Evolutionary conservation across 1,140 invertebrate genomes (phyloP), one percentile per base, ranked within the genome.

Genomic region (Pseudobourletiella spinata): DNA sequence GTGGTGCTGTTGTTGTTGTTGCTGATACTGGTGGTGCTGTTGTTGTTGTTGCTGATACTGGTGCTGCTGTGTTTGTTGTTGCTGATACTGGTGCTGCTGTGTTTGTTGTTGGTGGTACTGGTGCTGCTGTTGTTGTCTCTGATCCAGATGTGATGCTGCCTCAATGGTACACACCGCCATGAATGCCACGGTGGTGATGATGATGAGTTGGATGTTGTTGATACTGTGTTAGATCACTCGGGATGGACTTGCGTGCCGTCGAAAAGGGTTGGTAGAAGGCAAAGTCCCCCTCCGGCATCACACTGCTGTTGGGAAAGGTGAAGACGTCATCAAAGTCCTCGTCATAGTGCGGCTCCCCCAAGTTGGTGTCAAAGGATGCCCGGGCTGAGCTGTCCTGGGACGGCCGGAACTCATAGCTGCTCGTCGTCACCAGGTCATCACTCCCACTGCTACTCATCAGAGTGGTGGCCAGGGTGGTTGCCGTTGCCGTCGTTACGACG

Each of bases 1-100:
- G n/a, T n/a, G n/a, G n/a, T n/a, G n/a, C n/a, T n/a, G n/a, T n/a
- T n/a, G n/a, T n/a, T n/a, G n/a, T n/a, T n/a, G n/a, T n/a, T n/a
- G n/a, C n/a, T n/a, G n/a, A 14, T 8, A 4, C 25, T 16, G 24
- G 24, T 25, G 15, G 30, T 55, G 52, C 20, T 55, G 52, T 30
- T 55, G 52, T 11, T 30, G 18, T 46, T 46, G 43, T 46, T 46
- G 43, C 43, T 75, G 73, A 74, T 76, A 65, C 73, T 71, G 59
- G 42, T 67, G 67, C 73, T 72, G 73, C 75, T 73, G 75, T 78
- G n/a, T 57, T 51, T 42, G 63, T 28, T 20, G 58, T 8, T 24
- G 48, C 29, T 51, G 48, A 8, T 14, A 3, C 16, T 24, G 24
- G 8, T 26, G n/a, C n/a, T n/a, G n/a, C n/a, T n/a, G n/a, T n/a